These are phyloP conservation scores for Mycalesis mineus DNA, from an alignment of 2,888 invertebrate species.

Conservation along the genomic window DNA sequence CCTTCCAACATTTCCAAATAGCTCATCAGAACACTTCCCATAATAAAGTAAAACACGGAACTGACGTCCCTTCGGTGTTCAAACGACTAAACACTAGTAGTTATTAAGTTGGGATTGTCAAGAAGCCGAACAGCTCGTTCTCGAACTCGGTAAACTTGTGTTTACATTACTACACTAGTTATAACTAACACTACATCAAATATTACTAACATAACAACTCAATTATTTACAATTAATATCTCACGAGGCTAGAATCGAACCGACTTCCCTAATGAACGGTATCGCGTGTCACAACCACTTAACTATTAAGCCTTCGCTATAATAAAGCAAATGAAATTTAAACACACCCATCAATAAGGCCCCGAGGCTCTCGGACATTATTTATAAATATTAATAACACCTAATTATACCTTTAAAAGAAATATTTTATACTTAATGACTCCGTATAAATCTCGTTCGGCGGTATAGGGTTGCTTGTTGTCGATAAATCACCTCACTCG, in stretches of 20 bases:
- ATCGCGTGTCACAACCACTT: constrained; percentile 27
- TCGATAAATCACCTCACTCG: constrained; percentile 31
- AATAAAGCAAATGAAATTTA: constrained; percentile 45
- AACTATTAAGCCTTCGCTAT: constrained; percentile 22
- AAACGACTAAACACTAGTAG: too few relatives aligned
- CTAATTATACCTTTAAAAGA: constrained; percentile 77
- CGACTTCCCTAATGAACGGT: constrained; percentile 13
- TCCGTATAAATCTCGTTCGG: constrained; percentile 72
- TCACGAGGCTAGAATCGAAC: constrained; percentile 21
- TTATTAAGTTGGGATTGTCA: too few relatives aligned
- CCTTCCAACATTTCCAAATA: too few relatives aligned
- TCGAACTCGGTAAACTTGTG: too few relatives aligned
- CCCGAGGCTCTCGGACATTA: constrained; percentile 53
- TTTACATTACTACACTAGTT: too few relatives aligned
- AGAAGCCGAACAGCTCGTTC: too few relatives aligned
- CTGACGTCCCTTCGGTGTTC: too few relatives aligned
- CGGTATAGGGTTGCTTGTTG: constrained; percentile 43
- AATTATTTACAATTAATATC: constrained; percentile 1
- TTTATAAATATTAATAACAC: constrained; percentile 76
- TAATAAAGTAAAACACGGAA: too few relatives aligned
- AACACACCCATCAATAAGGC: constrained; percentile 45
- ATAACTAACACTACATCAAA: too few relatives aligned
- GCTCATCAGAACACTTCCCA: too few relatives aligned
- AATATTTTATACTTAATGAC: constrained; percentile 78
- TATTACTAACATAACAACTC: not conserved